phyloP scores from a whole-genome alignment of 2,113 vertebrate species.

The Heterotilapia buettikoferi region DNA sequence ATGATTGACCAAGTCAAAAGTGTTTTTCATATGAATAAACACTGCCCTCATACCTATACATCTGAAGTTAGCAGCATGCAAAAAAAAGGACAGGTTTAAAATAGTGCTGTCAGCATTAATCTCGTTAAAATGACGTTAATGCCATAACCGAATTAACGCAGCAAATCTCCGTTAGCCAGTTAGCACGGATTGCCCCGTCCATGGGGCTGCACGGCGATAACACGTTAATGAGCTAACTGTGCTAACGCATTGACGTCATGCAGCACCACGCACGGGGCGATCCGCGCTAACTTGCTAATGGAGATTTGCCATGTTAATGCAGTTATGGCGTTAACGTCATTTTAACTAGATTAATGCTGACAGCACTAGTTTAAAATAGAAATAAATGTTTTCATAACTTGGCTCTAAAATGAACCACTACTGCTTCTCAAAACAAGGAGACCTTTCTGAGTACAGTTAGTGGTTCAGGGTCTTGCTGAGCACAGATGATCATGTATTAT shows the following conservation, averaged over 20 bases:
- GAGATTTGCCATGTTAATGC: background rate
- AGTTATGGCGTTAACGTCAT: background rate
- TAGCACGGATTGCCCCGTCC: background rate
- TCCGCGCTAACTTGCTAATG: too few relatives aligned
- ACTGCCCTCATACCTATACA: background rate
- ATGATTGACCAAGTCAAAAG: background rate
- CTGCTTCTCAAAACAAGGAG: background rate
- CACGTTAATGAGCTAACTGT: rapidly evolving
- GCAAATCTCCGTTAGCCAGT: background rate
- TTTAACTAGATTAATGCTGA: background rate
- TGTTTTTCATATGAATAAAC: background rate
- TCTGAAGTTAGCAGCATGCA: background rate
- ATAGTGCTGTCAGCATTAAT: background rate
- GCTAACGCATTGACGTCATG: background rate
- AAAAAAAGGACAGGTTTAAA: background rate
- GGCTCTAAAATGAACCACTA: background rate
- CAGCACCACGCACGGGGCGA: too few relatives aligned
- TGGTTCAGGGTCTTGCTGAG: background rate
- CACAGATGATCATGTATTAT: background rate
- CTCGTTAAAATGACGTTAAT: background rate
- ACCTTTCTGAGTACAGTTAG: background rate
- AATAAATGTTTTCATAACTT: background rate
- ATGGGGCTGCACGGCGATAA: background rate
- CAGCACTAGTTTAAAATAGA: background rate
- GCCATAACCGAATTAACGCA: background rate